Percentiles rank a stretch among this genome's conserved stretches.
Evolutionary conservation across 2,888 invertebrate species (phyloP).

Genomic region (Lypha dubia): DNA sequence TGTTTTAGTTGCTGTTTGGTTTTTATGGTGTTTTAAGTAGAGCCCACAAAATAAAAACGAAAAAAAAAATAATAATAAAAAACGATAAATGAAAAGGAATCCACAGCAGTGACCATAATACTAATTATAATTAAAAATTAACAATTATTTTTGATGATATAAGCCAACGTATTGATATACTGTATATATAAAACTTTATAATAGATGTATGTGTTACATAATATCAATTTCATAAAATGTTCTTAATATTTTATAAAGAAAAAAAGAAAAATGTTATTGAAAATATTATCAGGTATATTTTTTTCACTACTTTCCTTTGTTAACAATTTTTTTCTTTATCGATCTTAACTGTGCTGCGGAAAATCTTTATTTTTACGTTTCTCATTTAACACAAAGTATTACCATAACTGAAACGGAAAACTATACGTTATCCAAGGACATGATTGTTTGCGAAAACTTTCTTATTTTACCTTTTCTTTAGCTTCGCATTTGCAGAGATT

Average conservation of each 20-base stretch:
- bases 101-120: constrained; percentile 47
- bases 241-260: no score
- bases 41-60: background rate
- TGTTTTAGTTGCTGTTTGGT: background rate
- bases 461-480: constrained; percentile 6
- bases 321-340: background rate
- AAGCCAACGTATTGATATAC: background rate
- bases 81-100: constrained; percentile 18
- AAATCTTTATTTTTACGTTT: background rate
- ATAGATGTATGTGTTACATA: background rate
- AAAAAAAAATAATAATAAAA: background rate
- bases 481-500: background rate
- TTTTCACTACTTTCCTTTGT: background rate
- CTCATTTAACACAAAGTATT: background rate
- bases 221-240: background rate
- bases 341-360: background rate
- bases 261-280: no score
- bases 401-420: constrained; percentile 5
- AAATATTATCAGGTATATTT: background rate
- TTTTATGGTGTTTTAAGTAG: background rate
- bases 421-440: background rate
- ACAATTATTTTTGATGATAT: background rate
- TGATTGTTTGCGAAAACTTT: background rate
- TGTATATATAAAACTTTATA: background rate
- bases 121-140: constrained; percentile 50